Base-by-base conservation (phyloP, 2,888 invertebrate genomes). In the Plemyria rubiginata region DNA sequence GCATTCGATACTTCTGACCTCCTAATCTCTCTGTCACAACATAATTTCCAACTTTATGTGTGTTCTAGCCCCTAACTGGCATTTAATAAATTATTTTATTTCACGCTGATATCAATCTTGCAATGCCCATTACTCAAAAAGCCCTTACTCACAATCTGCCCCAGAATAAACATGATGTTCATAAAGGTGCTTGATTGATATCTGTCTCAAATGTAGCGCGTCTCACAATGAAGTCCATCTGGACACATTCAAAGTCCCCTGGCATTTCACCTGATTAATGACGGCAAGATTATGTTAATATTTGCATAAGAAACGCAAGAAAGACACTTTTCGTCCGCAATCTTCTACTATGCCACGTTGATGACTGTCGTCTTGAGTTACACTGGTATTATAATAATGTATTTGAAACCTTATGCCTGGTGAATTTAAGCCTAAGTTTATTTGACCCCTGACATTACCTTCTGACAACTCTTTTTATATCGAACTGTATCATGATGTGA, bases 301-400 rank as follows among this genome's bases (percentile, higher is more conserved):
- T 92, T 92, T 91, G 92, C 92, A 92, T 92, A 91, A 90, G 92
- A 92, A 92, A 89, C 82, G 85, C 85, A 83, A 85, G 89, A 22
- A 22, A 22, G 86, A 85, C 84, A 84, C 84, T 83, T 90, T 90
- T 90, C 87, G 79, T 79, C 79, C 82, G 80, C 83, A 83, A 81
- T 79, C 90, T 92, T 87, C 81, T 74, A 66, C 81, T 74, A 66
- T 46, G 65, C 77, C 79, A 78, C 80, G 71, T 82, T 85, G 85
- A 89, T 87, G 83, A 84, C 84, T 83, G 80, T 85, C 77, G 76
- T 78, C 80, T 83, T 79, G 69, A 74, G 77, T 81, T 82, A 80
- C 79, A 58, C 13, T 36, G 52, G 8, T 15, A 28, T 12, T n/a
- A n/a, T n/a, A n/a, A 43, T 60, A 63, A 60, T 45, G 49, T 49